Evolutionary conservation across 2,888 invertebrate genomes (phyloP).

Genomic region (Euproctis similis): DNA sequence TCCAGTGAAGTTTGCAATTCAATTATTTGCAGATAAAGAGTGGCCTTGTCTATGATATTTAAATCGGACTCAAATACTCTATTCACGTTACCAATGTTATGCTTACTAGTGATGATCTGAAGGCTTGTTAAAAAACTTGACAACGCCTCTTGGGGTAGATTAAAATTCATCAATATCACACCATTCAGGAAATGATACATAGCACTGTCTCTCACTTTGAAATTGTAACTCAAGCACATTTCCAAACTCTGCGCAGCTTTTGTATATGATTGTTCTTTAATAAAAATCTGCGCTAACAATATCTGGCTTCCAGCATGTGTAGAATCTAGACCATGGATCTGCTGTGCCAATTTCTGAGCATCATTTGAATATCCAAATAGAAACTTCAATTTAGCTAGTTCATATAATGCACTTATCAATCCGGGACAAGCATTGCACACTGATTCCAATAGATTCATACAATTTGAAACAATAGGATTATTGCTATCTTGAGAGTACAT

Average conservation of each 20-base stretch:
- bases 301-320: slow-evolving; percentile 89
- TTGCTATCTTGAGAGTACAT: slow-evolving; percentile 62
- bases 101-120: slow-evolving; percentile 74
- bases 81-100: slow-evolving; percentile 32
- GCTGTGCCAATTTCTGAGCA: slow-evolving; percentile 82
- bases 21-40: slow-evolving; percentile 90
- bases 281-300: slow-evolving; percentile 88
- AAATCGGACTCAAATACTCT: slow-evolving; percentile 61
- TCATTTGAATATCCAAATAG: slow-evolving; percentile 84
- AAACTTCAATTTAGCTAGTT: slow-evolving; percentile 87
- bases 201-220: slow-evolving; percentile 93
- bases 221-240: slow-evolving; percentile 92
- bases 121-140: slow-evolving; percentile 85
- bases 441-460: slow-evolving; percentile 80
- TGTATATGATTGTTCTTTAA: slow-evolving; percentile 81
- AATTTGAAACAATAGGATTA: slow-evolving; percentile 68
- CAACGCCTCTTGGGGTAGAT: slow-evolving; percentile 82
- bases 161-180: slow-evolving; percentile 84
- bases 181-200: slow-evolving; percentile 92
- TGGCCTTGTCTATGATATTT: slow-evolving; percentile 85
- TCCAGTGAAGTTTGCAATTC: slow-evolving; percentile 82
- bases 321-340: slow-evolving; percentile 85
- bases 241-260: slow-evolving; percentile 92
- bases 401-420: slow-evolving; percentile 78
- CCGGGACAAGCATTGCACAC: slow-evolving; percentile 90